A percentile compares a stretch with the other conserved stretches of the same genome.
These are phyloP conservation scores for Oppia nitens DNA, from an alignment of 1,140 invertebrate genomes.

Conservation along the genomic window DNA sequence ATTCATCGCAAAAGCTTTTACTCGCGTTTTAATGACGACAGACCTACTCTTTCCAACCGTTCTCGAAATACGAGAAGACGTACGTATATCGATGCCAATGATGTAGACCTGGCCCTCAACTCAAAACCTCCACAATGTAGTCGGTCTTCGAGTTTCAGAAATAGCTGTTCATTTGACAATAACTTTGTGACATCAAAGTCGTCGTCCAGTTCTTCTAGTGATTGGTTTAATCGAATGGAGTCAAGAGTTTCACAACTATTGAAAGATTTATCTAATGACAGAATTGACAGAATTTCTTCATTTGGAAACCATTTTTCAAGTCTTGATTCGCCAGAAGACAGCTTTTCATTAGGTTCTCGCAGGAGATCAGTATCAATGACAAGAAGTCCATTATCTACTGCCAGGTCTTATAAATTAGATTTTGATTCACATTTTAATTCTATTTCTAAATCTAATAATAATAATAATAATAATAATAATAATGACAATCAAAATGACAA, in stretches of 20 bases:
- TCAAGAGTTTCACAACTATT: not conserved
- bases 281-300: not conserved
- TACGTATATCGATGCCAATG: not conserved
- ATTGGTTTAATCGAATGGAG: not conserved
- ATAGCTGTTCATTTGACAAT: not conserved
- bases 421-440: not conserved
- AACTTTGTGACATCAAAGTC: not conserved
- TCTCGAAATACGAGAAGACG: conserved; percentile 8
- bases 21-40: conserved; percentile 48
- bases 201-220: not conserved
- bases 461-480: not conserved
- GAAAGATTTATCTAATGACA: not conserved
- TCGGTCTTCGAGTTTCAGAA: not conserved
- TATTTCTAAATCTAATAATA: not conserved
- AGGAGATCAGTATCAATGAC: not conserved
- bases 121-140: not conserved
- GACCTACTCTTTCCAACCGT: not conserved
- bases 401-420: not conserved
- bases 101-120: not conserved
- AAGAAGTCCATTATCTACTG: not conserved
- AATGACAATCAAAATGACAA: not conserved
- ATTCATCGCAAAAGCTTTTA: conserved; percentile 75
- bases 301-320: not conserved
- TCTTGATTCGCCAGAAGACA: not conserved
- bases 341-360: not conserved